Conservation (phyloP, 2,797 vertebrate genomes). For the Nothura maculosa region DNA sequence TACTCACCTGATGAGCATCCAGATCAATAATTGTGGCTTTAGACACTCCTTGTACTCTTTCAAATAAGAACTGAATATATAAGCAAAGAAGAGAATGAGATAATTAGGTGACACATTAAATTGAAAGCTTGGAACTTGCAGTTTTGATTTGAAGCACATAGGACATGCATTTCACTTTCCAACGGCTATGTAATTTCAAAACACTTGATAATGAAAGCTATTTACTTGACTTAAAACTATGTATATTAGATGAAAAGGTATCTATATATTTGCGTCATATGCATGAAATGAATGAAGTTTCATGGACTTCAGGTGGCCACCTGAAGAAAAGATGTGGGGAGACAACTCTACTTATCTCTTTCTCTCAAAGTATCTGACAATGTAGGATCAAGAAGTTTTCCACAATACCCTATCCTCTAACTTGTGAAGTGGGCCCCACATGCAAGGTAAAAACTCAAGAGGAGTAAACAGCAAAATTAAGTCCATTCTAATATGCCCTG, state of each 20-base stretch:
- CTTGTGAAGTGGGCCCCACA: fast-evolving
- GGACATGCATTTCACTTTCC: not conserved
- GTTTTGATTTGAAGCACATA: fast-evolving
- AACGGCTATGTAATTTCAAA: not conserved
- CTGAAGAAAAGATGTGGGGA: not conserved
- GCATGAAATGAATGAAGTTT: not conserved
- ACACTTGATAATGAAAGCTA: not conserved
- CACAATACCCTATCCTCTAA: not conserved
- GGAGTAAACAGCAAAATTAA: fast-evolving
- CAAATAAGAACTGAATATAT: conserved; percentile 90
- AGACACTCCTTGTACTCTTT: conserved; percentile 90
- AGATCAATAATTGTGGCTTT: conserved; percentile 94
- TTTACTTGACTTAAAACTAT: not conserved
- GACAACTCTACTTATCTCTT: not conserved
- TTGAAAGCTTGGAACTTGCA: not conserved
- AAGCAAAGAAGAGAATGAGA: not conserved
- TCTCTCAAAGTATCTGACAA: not conserved
- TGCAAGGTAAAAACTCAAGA: fast-evolving
- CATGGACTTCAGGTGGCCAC: not conserved
- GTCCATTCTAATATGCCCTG: not conserved
- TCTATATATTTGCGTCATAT: not conserved
- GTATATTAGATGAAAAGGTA: not conserved
- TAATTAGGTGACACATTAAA: not conserved
- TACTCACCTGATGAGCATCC: conserved; percentile 95
- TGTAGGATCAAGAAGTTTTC: not conserved